Evolutionary conservation across 1,140 invertebrate species (phyloP), one percentile per base, ranked within the genome.

Genomic region (Dinoponera quadriceps): DNA sequence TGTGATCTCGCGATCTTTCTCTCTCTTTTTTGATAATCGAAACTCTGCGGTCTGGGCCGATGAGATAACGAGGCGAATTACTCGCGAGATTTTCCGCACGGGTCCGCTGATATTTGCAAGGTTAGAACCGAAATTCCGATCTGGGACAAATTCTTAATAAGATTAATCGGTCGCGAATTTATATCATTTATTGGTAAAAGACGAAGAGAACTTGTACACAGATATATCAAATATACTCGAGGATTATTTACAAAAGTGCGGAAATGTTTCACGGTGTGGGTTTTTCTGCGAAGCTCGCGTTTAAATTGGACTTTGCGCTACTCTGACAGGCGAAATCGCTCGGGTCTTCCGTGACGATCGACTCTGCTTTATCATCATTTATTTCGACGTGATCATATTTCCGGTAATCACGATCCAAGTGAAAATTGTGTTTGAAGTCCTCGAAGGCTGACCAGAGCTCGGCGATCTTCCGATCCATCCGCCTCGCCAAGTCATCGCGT

Each of bases 391-490:
- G 63, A 54, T 84, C 54, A 14, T 14, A 13, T 48, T 5, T 51
- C 25, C 22, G 20, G 69, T 80, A 81, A 54, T 60, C 22, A n/a
- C 60, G 68, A 74, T 85, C 60, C 16, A 85, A 18, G 33, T 66
- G 49, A n/a, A 82, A 82, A 66, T 82, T 85, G 3, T 82, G 54
- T n/a, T 73, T 85, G 49, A 88, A 85, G 25, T 88, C 71, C 55
- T 88, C 87, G 14, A 87, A 88, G 1, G 83, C 85, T 51, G 48
- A 20, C 73, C 85, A 85, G 0, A 88, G 29, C 38, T 88, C 77
- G 3, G 22, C 51, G 3, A 88, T 82, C 68, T 87, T 85, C 13
- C 62, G 55, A 2, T 72, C 69, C n/a, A 85, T 78, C 7, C 63
- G 55, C 9, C 74, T 85, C 0, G 54, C 27, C 16, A 85, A 59